phyloP scores from a whole-genome alignment of 2,888 invertebrate species.

The Stenodera caucasica region DNA sequence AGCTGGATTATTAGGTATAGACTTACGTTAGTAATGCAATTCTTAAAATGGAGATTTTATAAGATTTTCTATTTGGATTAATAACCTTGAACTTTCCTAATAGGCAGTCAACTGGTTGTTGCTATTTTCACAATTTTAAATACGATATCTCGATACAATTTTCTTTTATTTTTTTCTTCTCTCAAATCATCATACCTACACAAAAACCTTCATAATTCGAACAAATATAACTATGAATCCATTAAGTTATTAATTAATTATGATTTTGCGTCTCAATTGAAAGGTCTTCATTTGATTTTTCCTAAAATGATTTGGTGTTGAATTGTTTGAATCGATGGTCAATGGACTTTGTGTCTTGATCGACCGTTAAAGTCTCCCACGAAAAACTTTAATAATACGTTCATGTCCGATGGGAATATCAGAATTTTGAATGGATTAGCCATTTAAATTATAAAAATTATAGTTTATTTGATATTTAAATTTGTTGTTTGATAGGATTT shows the following conservation, averaged over 20 bases:
- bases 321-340: not conserved
- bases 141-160: not conserved
- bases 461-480: not conserved
- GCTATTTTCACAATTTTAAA: not conserved
- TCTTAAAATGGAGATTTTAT: not conserved
- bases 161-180: not conserved
- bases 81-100: constrained; percentile 7
- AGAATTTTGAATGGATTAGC: constrained; percentile 5
- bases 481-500: constrained; percentile 67
- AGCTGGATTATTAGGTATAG: not conserved
- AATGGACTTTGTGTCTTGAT: constrained; percentile 14
- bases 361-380: constrained; percentile 15
- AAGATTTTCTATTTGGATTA: not conserved
- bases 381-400: constrained; percentile 13
- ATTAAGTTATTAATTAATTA: no score
- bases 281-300: no score
- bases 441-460: not conserved
- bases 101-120: not conserved
- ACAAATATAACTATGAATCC: no score
- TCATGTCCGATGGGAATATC: constrained; percentile 14
- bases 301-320: not conserved
- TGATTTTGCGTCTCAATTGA: no score
- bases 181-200: no score
- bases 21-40: not conserved
- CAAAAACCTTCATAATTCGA: not conserved